Percentiles rank a stretch among this genome's conserved stretches.
Conservation (phyloP, 2,888 invertebrate genomes). For the Agelastica alni region DNA sequence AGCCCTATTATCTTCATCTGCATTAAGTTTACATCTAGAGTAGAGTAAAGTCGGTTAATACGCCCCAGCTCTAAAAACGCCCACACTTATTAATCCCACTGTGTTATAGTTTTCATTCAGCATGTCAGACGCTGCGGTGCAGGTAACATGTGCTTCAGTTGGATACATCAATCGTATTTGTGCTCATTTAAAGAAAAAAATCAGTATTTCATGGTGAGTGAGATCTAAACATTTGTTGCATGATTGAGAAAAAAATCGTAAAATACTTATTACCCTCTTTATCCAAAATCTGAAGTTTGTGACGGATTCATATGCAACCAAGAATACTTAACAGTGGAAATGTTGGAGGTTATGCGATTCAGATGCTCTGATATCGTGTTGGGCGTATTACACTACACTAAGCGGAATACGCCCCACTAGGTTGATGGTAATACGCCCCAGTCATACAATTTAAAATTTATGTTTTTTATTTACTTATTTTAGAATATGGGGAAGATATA, state of each 20-base stretch:
- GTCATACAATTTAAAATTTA: no score
- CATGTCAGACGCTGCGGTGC: neutral
- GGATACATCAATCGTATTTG: neutral
- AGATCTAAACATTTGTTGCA: neutral
- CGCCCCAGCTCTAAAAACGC: neutral
- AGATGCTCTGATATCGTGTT: neutral
- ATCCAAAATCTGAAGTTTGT: neutral
- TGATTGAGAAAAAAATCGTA: neutral
- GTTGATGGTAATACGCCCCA: no score
- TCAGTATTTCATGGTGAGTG: neutral
- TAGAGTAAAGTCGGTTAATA: no score
- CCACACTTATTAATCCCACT: neutral
- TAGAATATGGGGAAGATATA: neutral
- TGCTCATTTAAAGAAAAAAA: neutral
- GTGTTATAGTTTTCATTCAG: neutral
- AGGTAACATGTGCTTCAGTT: neutral
- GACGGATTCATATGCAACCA: neutral
- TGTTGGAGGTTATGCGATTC: neutral
- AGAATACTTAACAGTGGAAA: neutral
- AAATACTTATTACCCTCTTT: neutral
- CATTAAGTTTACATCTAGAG: no score
- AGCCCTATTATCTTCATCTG: no score
- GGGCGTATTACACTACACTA: neutral
- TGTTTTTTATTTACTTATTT: neutral
- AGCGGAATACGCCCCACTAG: neutral